These are phyloP conservation scores for Hyalella azteca DNA, from an alignment of 2,888 invertebrate genomes.

Conservation along the genomic window DNA sequence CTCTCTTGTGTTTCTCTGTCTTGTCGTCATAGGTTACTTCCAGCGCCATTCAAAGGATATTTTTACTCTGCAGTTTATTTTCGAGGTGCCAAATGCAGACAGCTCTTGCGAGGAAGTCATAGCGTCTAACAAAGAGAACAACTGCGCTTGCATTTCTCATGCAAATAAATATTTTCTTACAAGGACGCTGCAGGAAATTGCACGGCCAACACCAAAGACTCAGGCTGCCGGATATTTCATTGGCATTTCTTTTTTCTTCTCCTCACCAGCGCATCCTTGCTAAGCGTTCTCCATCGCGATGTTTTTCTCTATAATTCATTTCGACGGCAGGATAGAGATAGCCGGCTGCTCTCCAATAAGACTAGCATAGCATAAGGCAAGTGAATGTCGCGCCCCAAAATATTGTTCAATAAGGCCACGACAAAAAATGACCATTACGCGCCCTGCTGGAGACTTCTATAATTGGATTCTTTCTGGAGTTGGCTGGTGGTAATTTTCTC, in stretches of 20 bases:
- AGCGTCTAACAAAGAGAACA: background rate
- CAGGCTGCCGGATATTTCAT: background rate
- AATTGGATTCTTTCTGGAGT: slow-evolving; percentile 21
- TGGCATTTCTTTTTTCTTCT: background rate
- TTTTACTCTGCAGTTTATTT: background rate
- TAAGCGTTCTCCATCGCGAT: background rate
- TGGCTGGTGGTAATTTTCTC: slow-evolving; percentile 1
- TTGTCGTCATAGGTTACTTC: background rate
- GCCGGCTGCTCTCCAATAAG: slow-evolving; percentile 8
- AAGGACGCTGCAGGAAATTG: background rate
- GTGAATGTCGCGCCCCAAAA: background rate
- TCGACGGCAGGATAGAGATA: background rate
- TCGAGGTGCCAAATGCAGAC: background rate
- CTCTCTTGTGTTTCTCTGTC: background rate
- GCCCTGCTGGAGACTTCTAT: slow-evolving; percentile 21
- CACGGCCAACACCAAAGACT: background rate
- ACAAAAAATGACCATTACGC: slow-evolving; percentile 14
- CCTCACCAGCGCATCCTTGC: background rate
- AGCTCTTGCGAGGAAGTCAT: background rate
- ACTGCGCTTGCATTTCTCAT: background rate
- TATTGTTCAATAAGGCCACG: slow-evolving; percentile 9
- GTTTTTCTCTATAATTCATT: slow-evolving; percentile 1
- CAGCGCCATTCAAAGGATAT: background rate
- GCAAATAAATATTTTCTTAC: background rate
- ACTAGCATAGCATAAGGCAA: slow-evolving; percentile 14